These are phyloP conservation scores for Argyresthia albistria DNA, from an alignment of 2,888 invertebrate species.

Conservation along the genomic window DNA sequence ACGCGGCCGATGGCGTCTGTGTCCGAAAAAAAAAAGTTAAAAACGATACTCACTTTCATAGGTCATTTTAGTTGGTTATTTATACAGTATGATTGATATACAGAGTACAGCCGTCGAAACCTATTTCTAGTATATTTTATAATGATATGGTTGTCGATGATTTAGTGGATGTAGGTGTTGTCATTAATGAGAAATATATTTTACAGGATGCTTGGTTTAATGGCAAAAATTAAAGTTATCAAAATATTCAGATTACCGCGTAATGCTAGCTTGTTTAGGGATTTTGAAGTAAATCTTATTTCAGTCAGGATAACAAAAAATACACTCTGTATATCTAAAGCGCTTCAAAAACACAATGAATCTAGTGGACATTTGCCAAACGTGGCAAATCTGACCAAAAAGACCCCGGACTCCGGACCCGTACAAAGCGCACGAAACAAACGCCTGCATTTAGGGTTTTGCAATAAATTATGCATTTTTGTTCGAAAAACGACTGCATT, in stretches of 20 bases:
- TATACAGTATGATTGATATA: not conserved
- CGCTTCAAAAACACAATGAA: constrained; percentile 1
- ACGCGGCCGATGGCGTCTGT: constrained; percentile 17
- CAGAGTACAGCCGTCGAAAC: too few species aligned
- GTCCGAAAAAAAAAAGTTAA: constrained; percentile 21
- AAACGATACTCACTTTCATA: constrained; percentile 41
- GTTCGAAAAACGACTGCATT: constrained; percentile 28
- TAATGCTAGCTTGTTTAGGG: too few species aligned
- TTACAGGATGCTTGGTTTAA: not conserved
- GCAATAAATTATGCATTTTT: constrained; percentile 51
- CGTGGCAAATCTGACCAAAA: constrained; percentile 26
- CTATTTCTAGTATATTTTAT: too few species aligned
- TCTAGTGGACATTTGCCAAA: constrained; percentile 25
- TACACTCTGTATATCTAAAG: not conserved
- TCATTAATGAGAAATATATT: too few species aligned
- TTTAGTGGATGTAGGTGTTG: too few species aligned
- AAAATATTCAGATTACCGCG: not conserved
- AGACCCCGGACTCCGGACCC: constrained; percentile 12
- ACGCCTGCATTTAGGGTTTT: constrained; percentile 20
- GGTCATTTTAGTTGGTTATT: constrained; percentile 29
- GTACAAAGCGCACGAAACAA: constrained; percentile 25
- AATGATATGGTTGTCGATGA: too few species aligned
- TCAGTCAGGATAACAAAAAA: not conserved
- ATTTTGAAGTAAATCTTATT: too few species aligned
- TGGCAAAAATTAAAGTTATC: not conserved